Evolutionary conservation across 2,797 vertebrate genomes (phyloP), one percentile per base, ranked within the genome.

Genomic region (Oreonectes daqikongensis): DNA sequence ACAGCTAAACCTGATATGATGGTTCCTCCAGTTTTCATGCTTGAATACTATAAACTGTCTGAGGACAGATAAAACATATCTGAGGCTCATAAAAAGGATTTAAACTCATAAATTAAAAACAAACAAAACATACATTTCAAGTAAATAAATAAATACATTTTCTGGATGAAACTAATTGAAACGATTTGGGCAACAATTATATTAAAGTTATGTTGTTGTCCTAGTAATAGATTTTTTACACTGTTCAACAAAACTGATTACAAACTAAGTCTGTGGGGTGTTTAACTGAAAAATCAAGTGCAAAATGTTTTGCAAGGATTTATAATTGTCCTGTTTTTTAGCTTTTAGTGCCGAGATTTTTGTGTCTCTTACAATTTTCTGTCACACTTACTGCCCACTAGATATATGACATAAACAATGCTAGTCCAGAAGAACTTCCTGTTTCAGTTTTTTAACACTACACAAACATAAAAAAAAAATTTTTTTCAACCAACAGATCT

Each of bases 51-150:
- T 18, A 18, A 5, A 46, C 44, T 18, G 15, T 42, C n/a, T n/a
- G 7, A 12, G 20, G 5, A 17, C 44, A 72, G 15, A 60, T 38
- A 14, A 63, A 11, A 15, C 40, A 24, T 59, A 32, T 57, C 26
- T 48, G n/a, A 57, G 12, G 52, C n/a, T 68, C 20, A 66, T 75
- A 65, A 20, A 53, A 22, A 38, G 20, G 18, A 22, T 24, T 66
- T 1, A 30, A 63, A 55, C 0, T 52, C 42, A 75, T 57, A 75
- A 75, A 75, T 74, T 55, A 75, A 42, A 40, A 74, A 53, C 3
- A 40, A 42, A 35, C 35, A 42, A 73, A 64, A 20, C 42, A 75
- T 63, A 30, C 11, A 17, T 20, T 50, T n/a, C 20, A 22, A 15
- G 46, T 40, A 57, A 67, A 66, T 75, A 75, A 66, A 75, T 66